phyloP scores from a whole-genome alignment of 2,797 vertebrate species.

The Ibycter americanus region DNA sequence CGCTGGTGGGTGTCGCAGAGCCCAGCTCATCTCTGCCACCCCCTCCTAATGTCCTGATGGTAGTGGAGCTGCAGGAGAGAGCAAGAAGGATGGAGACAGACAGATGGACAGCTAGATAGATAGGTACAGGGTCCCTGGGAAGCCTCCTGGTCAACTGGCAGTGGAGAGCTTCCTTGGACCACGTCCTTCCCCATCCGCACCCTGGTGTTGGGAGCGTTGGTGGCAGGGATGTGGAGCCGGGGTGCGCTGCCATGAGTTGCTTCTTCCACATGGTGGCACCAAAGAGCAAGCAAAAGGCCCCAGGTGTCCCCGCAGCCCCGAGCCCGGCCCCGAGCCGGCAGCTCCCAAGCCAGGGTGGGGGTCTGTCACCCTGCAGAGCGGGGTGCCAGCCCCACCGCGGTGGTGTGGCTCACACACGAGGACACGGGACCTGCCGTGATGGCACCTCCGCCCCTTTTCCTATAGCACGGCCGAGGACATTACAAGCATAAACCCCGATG shows the following conservation, averaged over 20 bases:
- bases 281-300: slow-evolving; percentile 13
- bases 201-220: background rate
- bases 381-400: background rate
- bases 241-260: background rate
- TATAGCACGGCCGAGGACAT: accelerated
- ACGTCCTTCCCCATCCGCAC: background rate
- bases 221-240: background rate
- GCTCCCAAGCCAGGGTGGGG: background rate
- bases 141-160: background rate
- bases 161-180: background rate
- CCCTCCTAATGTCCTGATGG: accelerated
- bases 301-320: accelerated
- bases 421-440: background rate
- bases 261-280: slow-evolving; percentile 59
- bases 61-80: background rate
- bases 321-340: background rate
- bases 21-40: background rate
- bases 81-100: background rate
- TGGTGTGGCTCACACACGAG: background rate
- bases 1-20: accelerated
- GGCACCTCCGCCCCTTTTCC: background rate
- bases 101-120: background rate
- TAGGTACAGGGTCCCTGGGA: background rate
- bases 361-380: background rate
- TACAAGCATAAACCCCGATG: accelerated